phyloP scores from a whole-genome alignment of 2,113 vertebrate genomes.

The Passer montanus region DNA sequence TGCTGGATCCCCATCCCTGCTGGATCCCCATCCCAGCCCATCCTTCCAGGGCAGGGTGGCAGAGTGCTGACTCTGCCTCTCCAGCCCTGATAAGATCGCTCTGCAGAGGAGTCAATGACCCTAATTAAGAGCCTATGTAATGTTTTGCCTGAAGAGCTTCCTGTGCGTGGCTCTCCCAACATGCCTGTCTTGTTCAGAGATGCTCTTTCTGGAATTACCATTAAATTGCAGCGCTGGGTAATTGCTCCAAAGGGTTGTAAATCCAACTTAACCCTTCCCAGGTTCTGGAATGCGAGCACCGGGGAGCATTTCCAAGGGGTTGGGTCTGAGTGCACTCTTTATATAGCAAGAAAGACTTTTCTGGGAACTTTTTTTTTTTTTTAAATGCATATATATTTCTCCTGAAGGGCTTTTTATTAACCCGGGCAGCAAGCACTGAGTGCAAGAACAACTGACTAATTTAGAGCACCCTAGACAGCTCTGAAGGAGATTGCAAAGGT shows the following conservation, averaged over 20 bases:
- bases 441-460: conserved; percentile 28
- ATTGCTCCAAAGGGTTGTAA: conserved; percentile 24
- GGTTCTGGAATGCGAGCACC: background rate
- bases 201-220: conserved; percentile 58
- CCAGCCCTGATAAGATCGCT: conserved; percentile 17
- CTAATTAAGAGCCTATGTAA: conserved; percentile 43
- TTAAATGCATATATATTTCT: background rate
- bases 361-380: background rate
- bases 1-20: background rate
- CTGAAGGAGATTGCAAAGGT: conserved; percentile 26
- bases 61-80: conserved; percentile 6
- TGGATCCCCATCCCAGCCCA: background rate
- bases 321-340: conserved; percentile 5
- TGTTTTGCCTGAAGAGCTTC: conserved; percentile 66
- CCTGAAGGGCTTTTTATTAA: conserved; percentile 55
- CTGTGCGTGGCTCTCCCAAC: conserved; percentile 51
- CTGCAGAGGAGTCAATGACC: conserved; percentile 28
- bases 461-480: conserved; percentile 40
- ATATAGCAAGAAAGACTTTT: conserved; percentile 26
- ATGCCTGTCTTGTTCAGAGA: conserved; percentile 54
- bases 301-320: background rate
- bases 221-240: conserved; percentile 31
- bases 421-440: background rate
- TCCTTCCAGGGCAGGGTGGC: background rate
- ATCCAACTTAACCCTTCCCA: conserved; percentile 52